phyloP scores from a whole-genome alignment of 2,888 invertebrate species.

The Trichacis sp. region DNA sequence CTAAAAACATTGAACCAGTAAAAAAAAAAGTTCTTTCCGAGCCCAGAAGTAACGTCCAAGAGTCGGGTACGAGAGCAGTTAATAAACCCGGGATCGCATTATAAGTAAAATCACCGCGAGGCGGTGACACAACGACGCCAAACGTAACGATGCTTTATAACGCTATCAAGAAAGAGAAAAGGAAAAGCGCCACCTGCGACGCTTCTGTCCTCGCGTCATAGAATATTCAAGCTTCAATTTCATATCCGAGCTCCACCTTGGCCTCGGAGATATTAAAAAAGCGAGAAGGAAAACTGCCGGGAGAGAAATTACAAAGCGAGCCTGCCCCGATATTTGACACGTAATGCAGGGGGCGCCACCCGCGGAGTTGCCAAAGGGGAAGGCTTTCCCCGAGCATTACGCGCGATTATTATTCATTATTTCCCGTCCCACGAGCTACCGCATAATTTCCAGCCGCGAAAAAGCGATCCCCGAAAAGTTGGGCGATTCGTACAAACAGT shows the following conservation, averaged over 20 bases:
- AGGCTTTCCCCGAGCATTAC: conserved; percentile 48
- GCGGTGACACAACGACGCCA: conserved; percentile 60
- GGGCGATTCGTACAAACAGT: too few relatives aligned
- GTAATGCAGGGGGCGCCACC: conserved; percentile 51
- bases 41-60: too few relatives aligned
- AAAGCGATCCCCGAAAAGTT: too few relatives aligned
- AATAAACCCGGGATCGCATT: conserved; percentile 64
- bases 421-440: too few relatives aligned
- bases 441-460: too few relatives aligned
- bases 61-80: too few relatives aligned
- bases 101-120: conserved; percentile 57
- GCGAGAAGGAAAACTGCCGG: conserved; percentile 35
- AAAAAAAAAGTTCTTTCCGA: too few relatives aligned
- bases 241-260: conserved; percentile 56
- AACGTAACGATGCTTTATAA: conserved; percentile 65
- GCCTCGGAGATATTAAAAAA: conserved; percentile 60
- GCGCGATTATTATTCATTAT: conserved; percentile 66
- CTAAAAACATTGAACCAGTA: too few relatives aligned
- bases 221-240: conserved; percentile 69
- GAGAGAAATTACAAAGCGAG: conserved; percentile 55
- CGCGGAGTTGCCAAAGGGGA: conserved; percentile 16
- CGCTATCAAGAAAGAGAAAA: conserved; percentile 57
- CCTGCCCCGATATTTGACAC: conserved; percentile 56
- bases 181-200: conserved; percentile 45
- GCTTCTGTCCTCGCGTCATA: conserved; percentile 59